Evolutionary conservation across 2,797 vertebrate genomes (phyloP), one percentile per base, ranked within the genome.

Genomic region (Gouania willdenowi): DNA sequence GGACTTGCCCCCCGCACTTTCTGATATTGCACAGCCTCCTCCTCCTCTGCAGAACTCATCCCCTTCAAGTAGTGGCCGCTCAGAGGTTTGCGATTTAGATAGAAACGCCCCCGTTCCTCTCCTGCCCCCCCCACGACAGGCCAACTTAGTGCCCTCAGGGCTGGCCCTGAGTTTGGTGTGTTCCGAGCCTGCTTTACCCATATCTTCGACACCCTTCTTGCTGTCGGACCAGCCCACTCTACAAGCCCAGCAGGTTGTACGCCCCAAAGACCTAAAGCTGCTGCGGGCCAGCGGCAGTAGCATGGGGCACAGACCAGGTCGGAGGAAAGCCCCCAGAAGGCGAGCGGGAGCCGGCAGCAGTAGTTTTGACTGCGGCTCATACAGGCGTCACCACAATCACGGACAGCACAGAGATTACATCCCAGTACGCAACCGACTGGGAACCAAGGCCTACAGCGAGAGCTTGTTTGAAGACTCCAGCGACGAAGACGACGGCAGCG

Each of bases 231-330:
- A 89, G 39, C 72, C 81, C 17, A 66, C 72, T 13, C 52, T 85
- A 57, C 87, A 86, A 39, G 55, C 81, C 0, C 91, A 93, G 73
- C 88, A 90, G 79, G 93, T 92, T 2, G 93, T 95, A 19, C 87
- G 93, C 25, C 93, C 93, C 21, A 95, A 95, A 79, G 93, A 93
- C 72, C 76, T 93, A 26, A 92, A 91, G 65, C 81, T 93, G 45
- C 81, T 93, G 49, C 89, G 91, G 64, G 81, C 88, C 10, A 50
- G 79, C 0, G 83, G 87, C 20, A 75, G 89, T 8, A 71, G 82
- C 49, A 75, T 83, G 17, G 83, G 85, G 17, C 90, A 88, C 57
- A 69, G 87, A 30, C 89, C 88, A 0, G 90, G 91, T 16, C 82
- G 90, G 19, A 81, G 89, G 74, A 92, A 91, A 65, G 88, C 89